These are phyloP conservation scores for Atherinomorus stipes DNA, from an alignment of 2,113 vertebrate genomes.

Conservation along the genomic window DNA sequence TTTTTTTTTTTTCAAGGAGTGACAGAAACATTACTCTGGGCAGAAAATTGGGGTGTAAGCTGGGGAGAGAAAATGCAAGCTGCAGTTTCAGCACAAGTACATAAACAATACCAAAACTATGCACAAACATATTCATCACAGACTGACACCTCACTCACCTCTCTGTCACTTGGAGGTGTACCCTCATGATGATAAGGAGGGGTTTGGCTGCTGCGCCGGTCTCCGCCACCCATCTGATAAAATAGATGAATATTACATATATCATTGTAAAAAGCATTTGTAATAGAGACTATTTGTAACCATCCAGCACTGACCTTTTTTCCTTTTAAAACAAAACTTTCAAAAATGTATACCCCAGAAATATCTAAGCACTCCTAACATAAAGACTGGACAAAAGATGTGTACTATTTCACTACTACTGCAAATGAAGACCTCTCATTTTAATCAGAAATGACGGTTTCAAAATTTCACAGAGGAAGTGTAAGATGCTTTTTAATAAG, in stretches of 20 bases:
- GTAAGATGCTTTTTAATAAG: no score
- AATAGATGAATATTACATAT: background rate
- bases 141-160: conserved; percentile 82
- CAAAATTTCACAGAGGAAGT: no score
- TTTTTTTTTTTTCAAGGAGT: background rate
- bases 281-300: no score
- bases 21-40: conserved; percentile 15
- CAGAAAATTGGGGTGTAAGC: conserved; percentile 28
- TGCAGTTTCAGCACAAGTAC: conserved; percentile 33
- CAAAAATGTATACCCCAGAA: no score
- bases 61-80: conserved; percentile 19
- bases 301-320: no score
- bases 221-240: conserved; percentile 71
- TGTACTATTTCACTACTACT: no score
- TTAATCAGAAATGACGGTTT: no score
- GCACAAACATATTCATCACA: conserved; percentile 8
- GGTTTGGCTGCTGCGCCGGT: conserved; percentile 72
- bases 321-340: no score
- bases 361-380: no score
- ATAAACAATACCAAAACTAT: background rate
- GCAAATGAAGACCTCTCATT: no score
- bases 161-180: conserved; percentile 84
- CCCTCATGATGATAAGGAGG: conserved; percentile 83
- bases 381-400: no score
- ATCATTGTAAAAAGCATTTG: no score